Evolutionary conservation across 2,888 invertebrate genomes (phyloP).

Genomic region (Leuctra nigra): DNA sequence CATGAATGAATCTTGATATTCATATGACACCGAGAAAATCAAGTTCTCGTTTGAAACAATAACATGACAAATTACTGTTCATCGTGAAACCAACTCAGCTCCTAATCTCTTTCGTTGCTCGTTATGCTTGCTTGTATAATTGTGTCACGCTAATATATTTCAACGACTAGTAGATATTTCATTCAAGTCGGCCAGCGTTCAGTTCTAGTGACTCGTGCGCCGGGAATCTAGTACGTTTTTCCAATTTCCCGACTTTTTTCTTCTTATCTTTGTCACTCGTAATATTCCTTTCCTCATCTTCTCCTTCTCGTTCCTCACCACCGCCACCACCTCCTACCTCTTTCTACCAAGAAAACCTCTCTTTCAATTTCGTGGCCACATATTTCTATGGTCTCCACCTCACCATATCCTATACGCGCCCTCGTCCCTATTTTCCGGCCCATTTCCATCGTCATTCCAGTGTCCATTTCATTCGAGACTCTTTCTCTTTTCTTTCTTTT

Average conservation of each 20-base stretch:
- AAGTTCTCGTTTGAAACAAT: too few relatives aligned
- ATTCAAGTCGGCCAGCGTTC: slow-evolving; percentile 2
- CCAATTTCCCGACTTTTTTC: slow-evolving; percentile 14
- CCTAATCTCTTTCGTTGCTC: too few relatives aligned
- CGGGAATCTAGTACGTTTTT: slow-evolving; percentile 12
- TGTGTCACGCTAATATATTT: neutral
- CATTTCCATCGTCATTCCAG: slow-evolving; percentile 7
- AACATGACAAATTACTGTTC: too few relatives aligned
- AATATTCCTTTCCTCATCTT: slow-evolving; percentile 7
- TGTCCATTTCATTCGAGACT: slow-evolving; percentile 7
- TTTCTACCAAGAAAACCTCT: slow-evolving; percentile 1
- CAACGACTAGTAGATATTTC: slow-evolving; percentile 2
- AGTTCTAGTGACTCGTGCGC: neutral
- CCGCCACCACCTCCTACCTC: too few relatives aligned
- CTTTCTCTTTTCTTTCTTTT: neutral
- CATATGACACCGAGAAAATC: too few relatives aligned
- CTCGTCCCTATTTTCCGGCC: neutral
- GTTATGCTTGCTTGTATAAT: too few relatives aligned
- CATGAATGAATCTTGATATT: too few relatives aligned
- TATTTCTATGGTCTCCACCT: slow-evolving; percentile 14
- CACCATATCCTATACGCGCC: neutral
- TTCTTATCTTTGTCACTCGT: slow-evolving; percentile 15
- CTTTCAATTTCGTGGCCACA: slow-evolving; percentile 15
- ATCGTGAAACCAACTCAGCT: too few relatives aligned
- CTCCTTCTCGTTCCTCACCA: neutral